Conservation (phyloP, 2,888 invertebrate genomes). For the Parnassius glacialis region DNA sequence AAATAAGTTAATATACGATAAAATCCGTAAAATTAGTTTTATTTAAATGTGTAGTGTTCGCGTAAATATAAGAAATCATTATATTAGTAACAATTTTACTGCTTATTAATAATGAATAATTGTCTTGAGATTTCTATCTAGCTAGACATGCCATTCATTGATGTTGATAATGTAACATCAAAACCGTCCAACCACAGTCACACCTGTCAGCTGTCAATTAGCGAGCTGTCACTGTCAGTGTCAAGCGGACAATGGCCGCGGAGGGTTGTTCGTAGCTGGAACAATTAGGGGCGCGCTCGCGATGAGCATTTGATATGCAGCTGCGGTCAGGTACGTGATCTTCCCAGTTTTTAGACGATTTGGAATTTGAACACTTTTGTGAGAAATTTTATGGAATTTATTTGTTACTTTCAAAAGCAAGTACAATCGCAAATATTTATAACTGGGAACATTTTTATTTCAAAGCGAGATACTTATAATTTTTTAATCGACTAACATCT, state of each 20-base stretch:
- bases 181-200: conserved; percentile 9
- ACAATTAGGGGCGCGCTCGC: conserved; percentile 15
- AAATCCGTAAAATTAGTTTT: no score
- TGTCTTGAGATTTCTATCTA: background rate
- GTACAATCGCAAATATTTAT: no score
- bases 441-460: no score
- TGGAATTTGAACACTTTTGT: no score
- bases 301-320: conserved; percentile 37
- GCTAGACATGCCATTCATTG: conserved; percentile 6
- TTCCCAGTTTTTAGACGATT: background rate
- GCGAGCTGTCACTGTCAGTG: conserved; percentile 47
- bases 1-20: no score
- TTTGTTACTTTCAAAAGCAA: no score
- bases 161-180: conserved; percentile 10
- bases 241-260: conserved; percentile 40
- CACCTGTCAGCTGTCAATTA: conserved; percentile 55
- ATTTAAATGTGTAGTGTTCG: no score
- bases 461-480: no score
- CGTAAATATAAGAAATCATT: no score
- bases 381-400: no score
- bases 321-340: conserved; percentile 39
- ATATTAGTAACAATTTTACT: no score
- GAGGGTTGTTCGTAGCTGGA: conserved; percentile 7
- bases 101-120: background rate
- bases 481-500: no score